Percentiles rank a stretch among this genome's conserved stretches.
These are phyloP conservation scores for Drosophila kambysellisi DNA, from an alignment of 2,888 invertebrate species.

Conservation along the genomic window DNA sequence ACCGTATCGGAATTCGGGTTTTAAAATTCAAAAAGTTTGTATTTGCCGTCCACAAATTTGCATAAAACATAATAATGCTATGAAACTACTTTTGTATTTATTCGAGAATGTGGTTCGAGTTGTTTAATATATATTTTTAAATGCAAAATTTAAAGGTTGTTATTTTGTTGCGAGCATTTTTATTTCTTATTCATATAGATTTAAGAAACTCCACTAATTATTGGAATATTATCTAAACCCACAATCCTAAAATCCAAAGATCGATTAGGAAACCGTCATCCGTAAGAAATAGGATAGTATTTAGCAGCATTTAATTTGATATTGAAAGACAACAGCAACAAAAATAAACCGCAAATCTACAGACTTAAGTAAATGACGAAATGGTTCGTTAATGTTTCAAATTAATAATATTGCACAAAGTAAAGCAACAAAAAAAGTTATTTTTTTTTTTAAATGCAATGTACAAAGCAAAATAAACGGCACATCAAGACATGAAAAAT, in stretches of 20 bases:
- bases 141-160: neutral
- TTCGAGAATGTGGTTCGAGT: neutral
- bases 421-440: constrained; percentile 43
- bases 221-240: neutral
- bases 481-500: constrained; percentile 37
- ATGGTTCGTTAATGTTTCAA: constrained; percentile 73
- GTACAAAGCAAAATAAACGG: constrained; percentile 63
- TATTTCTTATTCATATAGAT: neutral
- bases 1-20: constrained; percentile 18
- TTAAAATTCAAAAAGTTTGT: constrained; percentile 5
- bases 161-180: neutral
- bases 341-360: constrained; percentile 43
- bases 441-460: constrained; percentile 58
- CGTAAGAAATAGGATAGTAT: constrained; percentile 4
- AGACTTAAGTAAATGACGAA: constrained; percentile 62
- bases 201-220: neutral
- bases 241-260: neutral
- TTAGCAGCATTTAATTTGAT: constrained; percentile 16
- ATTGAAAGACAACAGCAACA: constrained; percentile 23
- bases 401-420: constrained; percentile 69
- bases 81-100: neutral
- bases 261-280: constrained; percentile 1
- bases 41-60: constrained; percentile 20
- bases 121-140: neutral
- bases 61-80: constrained; percentile 41